Conservation (phyloP, 2,797 vertebrate species). For the Diplodus puntazzo region DNA sequence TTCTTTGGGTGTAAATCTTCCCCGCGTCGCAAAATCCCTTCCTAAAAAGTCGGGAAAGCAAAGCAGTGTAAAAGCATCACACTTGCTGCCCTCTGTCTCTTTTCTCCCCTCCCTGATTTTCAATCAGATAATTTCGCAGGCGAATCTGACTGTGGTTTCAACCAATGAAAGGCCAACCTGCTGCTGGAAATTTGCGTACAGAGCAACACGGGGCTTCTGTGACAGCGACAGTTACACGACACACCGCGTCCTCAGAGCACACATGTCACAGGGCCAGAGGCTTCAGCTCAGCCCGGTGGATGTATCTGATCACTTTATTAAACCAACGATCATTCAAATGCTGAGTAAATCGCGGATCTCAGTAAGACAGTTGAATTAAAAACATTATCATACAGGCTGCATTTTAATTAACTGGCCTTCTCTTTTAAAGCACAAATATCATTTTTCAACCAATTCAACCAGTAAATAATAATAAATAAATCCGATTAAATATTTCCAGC, state of each 20-base stretch:
- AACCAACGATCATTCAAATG: background rate
- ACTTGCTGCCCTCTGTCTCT: conserved; percentile 65
- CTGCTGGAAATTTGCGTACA: conserved; percentile 82
- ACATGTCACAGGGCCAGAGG: background rate
- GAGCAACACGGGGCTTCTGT: conserved; percentile 46
- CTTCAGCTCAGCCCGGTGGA: background rate
- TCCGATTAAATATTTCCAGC: background rate
- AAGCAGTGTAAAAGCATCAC: conserved; percentile 75
- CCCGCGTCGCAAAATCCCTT: conserved; percentile 70
- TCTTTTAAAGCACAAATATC: too few relatives aligned
- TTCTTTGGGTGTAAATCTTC: background rate
- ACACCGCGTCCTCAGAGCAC: background rate
- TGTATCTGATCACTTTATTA: background rate
- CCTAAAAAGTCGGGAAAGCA: conserved; percentile 72
- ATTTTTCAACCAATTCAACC: too few relatives aligned
- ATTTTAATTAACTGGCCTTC: background rate
- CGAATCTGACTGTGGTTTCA: conserved; percentile 87
- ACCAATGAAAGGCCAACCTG: conserved; percentile 79
- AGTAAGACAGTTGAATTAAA: background rate
- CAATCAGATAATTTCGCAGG: conserved; percentile 87
- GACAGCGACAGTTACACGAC: conserved; percentile 57
- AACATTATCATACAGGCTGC: too few relatives aligned
- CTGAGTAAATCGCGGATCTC: background rate
- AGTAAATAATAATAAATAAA: background rate
- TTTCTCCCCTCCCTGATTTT: conserved; percentile 87